These are phyloP conservation scores for Noctua pronuba DNA, from an alignment of 2,888 invertebrate genomes.

Conservation along the genomic window DNA sequence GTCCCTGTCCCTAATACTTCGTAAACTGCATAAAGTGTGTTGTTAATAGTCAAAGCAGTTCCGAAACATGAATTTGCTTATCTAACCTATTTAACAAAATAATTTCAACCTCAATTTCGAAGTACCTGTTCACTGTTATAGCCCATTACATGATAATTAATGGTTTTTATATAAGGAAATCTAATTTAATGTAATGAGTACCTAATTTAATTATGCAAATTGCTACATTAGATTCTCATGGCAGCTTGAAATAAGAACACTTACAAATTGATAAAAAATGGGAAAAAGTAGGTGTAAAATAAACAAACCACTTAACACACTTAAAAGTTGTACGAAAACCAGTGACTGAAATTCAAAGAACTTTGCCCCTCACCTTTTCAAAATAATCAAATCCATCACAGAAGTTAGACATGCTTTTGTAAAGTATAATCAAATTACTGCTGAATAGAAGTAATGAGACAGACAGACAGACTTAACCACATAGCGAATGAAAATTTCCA, in stretches of 20 bases:
- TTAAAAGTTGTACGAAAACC: conserved; percentile 1
- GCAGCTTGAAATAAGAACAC: conserved; percentile 19
- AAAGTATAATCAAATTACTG: conserved; percentile 24
- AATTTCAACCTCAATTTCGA: conserved; percentile 25
- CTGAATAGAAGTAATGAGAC: conserved; percentile 31
- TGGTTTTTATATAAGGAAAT: conserved; percentile 20
- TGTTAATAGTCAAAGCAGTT: background rate
- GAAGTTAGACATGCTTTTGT: background rate
- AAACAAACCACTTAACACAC: background rate
- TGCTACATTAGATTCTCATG: conserved; percentile 4
- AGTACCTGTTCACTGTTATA: conserved; percentile 39
- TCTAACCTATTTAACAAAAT: background rate
- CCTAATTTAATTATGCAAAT: conserved; percentile 46
- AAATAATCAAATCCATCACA: conserved; percentile 35
- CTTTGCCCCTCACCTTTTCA: background rate
- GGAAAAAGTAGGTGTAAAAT: background rate
- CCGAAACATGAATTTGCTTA: background rate
- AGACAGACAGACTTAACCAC: conserved; percentile 9
- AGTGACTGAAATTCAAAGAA: background rate
- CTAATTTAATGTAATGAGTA: conserved; percentile 45
- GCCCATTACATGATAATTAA: conserved; percentile 38
- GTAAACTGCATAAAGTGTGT: background rate
- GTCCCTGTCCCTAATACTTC: background rate
- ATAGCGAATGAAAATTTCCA: conserved; percentile 49
- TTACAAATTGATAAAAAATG: conserved; percentile 10